Conservation (phyloP, 2,888 invertebrate genomes). For the Aleiodes alternator region DNA sequence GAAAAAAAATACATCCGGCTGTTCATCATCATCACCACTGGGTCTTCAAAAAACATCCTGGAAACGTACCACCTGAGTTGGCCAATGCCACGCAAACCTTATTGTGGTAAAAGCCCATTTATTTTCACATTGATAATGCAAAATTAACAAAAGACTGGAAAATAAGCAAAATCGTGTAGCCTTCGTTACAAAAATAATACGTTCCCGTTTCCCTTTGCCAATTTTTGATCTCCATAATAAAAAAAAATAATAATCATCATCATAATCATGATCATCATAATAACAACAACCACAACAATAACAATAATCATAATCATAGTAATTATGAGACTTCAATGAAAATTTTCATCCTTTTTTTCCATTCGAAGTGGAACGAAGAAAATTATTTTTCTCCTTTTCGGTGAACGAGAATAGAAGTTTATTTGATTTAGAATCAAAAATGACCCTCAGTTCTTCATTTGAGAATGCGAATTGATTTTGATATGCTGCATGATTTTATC, state of each 20-base stretch:
- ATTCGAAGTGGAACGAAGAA: too few relatives aligned
- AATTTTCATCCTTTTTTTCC: too few relatives aligned
- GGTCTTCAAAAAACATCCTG: slow-evolving; percentile 36
- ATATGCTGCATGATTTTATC: slow-evolving; percentile 4
- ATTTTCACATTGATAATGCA: slow-evolving; percentile 15
- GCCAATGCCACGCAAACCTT: not conserved
- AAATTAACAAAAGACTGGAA: slow-evolving; percentile 14
- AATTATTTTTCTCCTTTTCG: too few relatives aligned
- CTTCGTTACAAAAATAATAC: slow-evolving; percentile 15
- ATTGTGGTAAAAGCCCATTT: not conserved
- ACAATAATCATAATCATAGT: too few relatives aligned
- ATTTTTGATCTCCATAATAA: not conserved
- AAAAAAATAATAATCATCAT: too few relatives aligned
- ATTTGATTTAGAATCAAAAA: not conserved
- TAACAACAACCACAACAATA: too few relatives aligned
- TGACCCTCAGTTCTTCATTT: slow-evolving; percentile 10
- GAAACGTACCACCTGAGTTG: slow-evolving; percentile 16
- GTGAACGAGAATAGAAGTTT: not conserved
- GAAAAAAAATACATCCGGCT: slow-evolving; percentile 17
- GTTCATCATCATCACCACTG: slow-evolving; percentile 23
- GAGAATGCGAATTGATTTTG: slow-evolving; percentile 14
- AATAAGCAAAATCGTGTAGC: slow-evolving; percentile 18
- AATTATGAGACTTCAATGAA: too few relatives aligned
- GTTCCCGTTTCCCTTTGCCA: not conserved
- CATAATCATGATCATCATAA: too few relatives aligned